These are phyloP conservation scores for Melanogrammus aeglefinus DNA, from an alignment of 2,797 vertebrate species.

Conservation along the genomic window DNA sequence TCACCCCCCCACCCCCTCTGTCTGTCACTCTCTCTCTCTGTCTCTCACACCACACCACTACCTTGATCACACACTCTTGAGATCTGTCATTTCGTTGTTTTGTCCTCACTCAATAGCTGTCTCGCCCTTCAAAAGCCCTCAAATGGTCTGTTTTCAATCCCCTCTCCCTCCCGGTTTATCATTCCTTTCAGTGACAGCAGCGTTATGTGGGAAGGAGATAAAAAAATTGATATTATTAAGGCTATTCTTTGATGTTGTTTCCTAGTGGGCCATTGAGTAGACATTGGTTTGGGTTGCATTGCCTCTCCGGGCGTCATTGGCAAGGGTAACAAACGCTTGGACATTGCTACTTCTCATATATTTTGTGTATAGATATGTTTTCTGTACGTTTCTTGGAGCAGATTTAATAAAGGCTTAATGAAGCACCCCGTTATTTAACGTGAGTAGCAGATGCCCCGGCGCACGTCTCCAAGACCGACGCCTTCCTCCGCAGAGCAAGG, in stretches of 20 bases:
- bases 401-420: neutral
- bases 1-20: neutral
- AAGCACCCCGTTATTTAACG: neutral
- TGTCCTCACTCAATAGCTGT: neutral
- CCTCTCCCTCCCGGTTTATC: neutral
- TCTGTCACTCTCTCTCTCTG: neutral
- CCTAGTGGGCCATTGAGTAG: neutral
- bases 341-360: neutral
- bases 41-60: neutral
- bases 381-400: neutral
- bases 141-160: neutral
- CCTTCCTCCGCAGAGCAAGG: no score
- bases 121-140: neutral
- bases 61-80: neutral
- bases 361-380: neutral
- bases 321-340: neutral
- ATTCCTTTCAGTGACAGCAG: neutral
- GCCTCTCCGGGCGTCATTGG: neutral
- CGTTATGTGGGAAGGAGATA: neutral
- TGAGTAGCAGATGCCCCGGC: neutral
- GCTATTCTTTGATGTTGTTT: neutral
- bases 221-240: neutral
- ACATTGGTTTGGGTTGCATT: neutral
- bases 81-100: neutral
- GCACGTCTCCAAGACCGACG: no score